These are phyloP conservation scores for Musca domestica DNA, from an alignment of 1,140 invertebrate species.

Conservation along the genomic window DNA sequence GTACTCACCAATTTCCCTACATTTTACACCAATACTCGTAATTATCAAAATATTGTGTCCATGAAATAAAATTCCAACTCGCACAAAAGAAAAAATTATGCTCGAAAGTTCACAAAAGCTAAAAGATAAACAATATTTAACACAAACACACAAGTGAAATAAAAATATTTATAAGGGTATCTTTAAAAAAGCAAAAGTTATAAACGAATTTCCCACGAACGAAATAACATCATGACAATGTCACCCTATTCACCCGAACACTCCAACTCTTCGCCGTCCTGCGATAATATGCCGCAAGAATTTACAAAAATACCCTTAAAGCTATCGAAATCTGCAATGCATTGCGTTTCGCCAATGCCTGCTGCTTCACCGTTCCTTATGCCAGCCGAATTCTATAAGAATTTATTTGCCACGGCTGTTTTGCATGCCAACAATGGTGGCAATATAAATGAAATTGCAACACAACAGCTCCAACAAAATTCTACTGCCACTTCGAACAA, in stretches of 20 bases:
- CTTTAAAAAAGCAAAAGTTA: background rate
- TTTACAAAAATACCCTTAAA: background rate
- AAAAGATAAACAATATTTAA: too few species aligned
- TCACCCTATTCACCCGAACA: slow-evolving; percentile 21
- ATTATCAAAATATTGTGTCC: too few species aligned
- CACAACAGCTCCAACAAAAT: background rate
- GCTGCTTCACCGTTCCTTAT: slow-evolving; percentile 59
- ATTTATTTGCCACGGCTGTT: slow-evolving; percentile 68
- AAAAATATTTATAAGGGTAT: too few species aligned
- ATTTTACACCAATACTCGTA: too few species aligned
- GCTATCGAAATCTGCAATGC: background rate
- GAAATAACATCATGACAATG: slow-evolving; percentile 4
- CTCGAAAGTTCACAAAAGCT: too few species aligned
- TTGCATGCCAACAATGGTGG: slow-evolving; percentile 53
- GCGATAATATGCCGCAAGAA: background rate
- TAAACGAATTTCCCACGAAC: background rate
- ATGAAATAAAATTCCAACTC: too few species aligned
- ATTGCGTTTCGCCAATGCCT: background rate
- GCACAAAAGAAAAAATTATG: too few species aligned
- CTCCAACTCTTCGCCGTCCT: slow-evolving; percentile 1
- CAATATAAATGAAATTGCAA: background rate
- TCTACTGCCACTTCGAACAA: slow-evolving; percentile 7
- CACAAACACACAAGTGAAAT: too few species aligned
- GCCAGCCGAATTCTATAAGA: slow-evolving; percentile 75
- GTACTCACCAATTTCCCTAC: too few species aligned